These are phyloP conservation scores for Scomber scombrus DNA, from an alignment of 2,113 vertebrate genomes.

Conservation along the genomic window DNA sequence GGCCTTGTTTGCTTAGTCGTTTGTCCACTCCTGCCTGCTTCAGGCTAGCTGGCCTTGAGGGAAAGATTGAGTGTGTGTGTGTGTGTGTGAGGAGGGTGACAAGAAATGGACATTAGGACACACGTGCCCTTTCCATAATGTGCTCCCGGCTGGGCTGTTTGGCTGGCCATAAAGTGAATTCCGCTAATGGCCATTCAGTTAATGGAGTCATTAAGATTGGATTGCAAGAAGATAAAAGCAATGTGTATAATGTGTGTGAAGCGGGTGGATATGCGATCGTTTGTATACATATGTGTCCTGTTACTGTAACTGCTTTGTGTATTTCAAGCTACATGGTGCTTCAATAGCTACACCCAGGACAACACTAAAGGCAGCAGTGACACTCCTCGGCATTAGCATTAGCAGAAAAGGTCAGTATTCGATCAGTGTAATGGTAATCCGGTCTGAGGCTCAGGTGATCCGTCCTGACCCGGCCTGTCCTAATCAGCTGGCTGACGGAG, in stretches of 20 bases:
- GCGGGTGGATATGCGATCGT: constrained; percentile 50
- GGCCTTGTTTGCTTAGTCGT: constrained; percentile 70
- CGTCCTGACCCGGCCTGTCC: constrained; percentile 45
- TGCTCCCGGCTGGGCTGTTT: constrained; percentile 79
- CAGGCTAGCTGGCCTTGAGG: constrained; percentile 61
- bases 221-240: constrained; percentile 80
- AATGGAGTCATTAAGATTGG: constrained; percentile 83
- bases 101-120: constrained; percentile 76
- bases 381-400: constrained; percentile 41
- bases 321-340: constrained; percentile 38
- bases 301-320: constrained; percentile 52
- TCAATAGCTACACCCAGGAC: constrained; percentile 29
- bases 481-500: constrained; percentile 54
- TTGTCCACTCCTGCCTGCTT: constrained; percentile 71
- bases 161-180: constrained; percentile 76
- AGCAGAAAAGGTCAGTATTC: constrained; percentile 65
- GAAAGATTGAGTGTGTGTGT: constrained; percentile 43
- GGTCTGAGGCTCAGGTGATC: constrained; percentile 69
- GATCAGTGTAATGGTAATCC: constrained; percentile 56
- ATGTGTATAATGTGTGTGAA: constrained; percentile 68
- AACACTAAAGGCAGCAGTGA: constrained; percentile 16
- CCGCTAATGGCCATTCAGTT: constrained; percentile 79
- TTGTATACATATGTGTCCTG: constrained; percentile 60
- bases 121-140: constrained; percentile 76
- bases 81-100: constrained; percentile 52